These are phyloP conservation scores for Drosophila repletoides DNA, from an alignment of 1,140 invertebrate genomes.

Conservation along the genomic window DNA sequence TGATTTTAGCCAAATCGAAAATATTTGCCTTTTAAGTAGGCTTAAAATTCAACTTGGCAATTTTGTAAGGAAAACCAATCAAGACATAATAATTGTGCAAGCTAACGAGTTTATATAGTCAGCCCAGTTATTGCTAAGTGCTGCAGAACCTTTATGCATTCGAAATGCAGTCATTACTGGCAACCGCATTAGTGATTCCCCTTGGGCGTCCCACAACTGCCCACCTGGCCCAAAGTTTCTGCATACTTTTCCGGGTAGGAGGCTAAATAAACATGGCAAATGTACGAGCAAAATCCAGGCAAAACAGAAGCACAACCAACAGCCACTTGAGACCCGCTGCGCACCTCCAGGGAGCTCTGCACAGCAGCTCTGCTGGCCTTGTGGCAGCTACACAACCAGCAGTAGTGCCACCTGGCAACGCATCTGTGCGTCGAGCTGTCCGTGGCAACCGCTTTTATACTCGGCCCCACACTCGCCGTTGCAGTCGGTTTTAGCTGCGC, in stretches of 20 bases:
- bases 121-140: conserved; percentile 23
- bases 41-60: no score
- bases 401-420: conserved; percentile 55
- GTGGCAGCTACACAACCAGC: conserved; percentile 34
- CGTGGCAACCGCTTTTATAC: conserved; percentile 77
- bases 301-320: background rate
- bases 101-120: conserved; percentile 2
- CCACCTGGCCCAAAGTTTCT: background rate
- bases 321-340: conserved; percentile 29
- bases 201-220: background rate
- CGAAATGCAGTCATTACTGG: conserved; percentile 36
- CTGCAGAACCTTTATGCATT: conserved; percentile 40
- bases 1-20: no score
- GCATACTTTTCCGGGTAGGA: conserved; percentile 12
- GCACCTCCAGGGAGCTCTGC: conserved; percentile 16
- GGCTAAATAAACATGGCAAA: conserved; percentile 19
- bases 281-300: conserved; percentile 21
- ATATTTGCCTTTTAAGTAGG: no score
- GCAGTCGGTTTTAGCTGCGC: conserved; percentile 56
- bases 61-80: background rate
- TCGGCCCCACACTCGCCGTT: conserved; percentile 6
- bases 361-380: conserved; percentile 21
- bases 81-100: conserved; percentile 10
- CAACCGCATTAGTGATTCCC: conserved; percentile 38
- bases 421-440: conserved; percentile 52